Evolutionary conservation across 2,888 invertebrate genomes (phyloP).

Genomic region (Caenorhabditis virilis): DNA sequence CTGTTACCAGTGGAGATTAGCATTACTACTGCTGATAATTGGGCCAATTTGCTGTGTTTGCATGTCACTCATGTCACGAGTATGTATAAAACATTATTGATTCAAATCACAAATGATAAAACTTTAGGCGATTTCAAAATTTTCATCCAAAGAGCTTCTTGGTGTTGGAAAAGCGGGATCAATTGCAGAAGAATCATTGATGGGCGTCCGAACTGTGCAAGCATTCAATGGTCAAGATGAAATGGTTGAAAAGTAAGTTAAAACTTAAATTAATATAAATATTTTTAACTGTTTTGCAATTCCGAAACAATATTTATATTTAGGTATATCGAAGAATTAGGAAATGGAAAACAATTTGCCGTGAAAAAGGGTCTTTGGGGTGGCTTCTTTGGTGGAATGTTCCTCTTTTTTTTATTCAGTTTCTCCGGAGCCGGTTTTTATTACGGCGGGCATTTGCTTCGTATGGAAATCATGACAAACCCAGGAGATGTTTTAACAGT

Average conservation of each 20-base stretch:
- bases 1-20: conserved; percentile 60
- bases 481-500: conserved; percentile 65
- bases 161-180: conserved; percentile 58
- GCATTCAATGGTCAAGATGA: conserved; percentile 60
- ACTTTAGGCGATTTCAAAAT: not conserved
- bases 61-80: conserved; percentile 58
- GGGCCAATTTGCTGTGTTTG: conserved; percentile 53
- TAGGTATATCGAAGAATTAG: conserved; percentile 49
- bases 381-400: conserved; percentile 60
- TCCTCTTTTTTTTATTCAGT: conserved; percentile 57
- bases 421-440: conserved; percentile 56
- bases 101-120: not conserved
- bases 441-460: conserved; percentile 54
- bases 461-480: conserved; percentile 40
- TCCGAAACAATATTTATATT: no score
- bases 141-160: conserved; percentile 40
- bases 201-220: conserved; percentile 61
- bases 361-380: conserved; percentile 60
- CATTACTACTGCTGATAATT: conserved; percentile 57
- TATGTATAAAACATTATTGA: conserved; percentile 12
- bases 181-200: conserved; percentile 60
- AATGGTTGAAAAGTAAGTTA: conserved; percentile 55
- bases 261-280: no score
- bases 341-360: conserved; percentile 50
- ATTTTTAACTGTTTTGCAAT: no score